Conservation (phyloP, 2,888 invertebrate species). For the Encarsia formosa region DNA sequence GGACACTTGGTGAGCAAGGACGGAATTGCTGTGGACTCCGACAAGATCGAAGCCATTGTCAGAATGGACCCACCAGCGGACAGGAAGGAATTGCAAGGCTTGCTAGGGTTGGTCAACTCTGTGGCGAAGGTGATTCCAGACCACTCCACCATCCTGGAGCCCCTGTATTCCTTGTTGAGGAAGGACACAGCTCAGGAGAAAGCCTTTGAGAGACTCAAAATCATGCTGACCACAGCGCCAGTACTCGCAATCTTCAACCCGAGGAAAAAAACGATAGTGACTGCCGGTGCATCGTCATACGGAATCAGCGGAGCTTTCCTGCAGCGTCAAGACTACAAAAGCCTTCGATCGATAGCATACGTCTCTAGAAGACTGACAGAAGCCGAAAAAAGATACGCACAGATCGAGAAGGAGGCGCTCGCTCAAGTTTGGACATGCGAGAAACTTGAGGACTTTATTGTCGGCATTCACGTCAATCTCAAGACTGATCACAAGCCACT, state of each 20-base stretch:
- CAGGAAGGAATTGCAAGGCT: too few species aligned
- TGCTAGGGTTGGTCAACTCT: neutral
- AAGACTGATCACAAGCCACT: constrained; percentile 47
- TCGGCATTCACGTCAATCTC: constrained; percentile 35
- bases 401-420: constrained; percentile 46
- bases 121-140: neutral
- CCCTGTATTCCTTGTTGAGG: neutral
- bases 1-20: too few species aligned
- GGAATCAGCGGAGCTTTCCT: constrained; percentile 28
- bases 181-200: constrained; percentile 26
- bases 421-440: constrained; percentile 39
- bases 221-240: constrained; percentile 21
- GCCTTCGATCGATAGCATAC: constrained; percentile 31
- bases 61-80: too few species aligned
- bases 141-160: neutral
- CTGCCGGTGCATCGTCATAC: constrained; percentile 24
- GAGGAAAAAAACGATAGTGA: constrained; percentile 19
- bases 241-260: constrained; percentile 22
- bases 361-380: constrained; percentile 33
- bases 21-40: too few species aligned
- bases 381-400: constrained; percentile 33
- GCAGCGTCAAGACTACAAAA: constrained; percentile 31
- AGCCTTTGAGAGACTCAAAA: constrained; percentile 29
- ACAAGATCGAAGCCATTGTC: too few species aligned
- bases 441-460: constrained; percentile 38